phyloP scores from a whole-genome alignment of 2,797 vertebrate genomes.

The Pantherophis vulpinus region DNA sequence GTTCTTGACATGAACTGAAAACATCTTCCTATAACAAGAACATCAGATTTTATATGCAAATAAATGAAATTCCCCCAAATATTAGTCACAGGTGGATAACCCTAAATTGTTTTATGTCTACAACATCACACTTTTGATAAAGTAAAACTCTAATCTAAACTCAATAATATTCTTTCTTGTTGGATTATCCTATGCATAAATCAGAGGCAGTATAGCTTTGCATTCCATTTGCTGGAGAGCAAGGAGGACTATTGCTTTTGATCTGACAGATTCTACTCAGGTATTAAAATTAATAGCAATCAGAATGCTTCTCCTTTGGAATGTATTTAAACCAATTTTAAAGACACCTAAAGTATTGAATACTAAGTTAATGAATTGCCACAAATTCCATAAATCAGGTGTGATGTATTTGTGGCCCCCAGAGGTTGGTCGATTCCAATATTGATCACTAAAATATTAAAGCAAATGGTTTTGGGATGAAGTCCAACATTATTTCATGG shows the following conservation, averaged over 20 bases:
- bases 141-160: neutral
- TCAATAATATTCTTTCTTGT: neutral
- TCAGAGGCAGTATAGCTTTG: neutral
- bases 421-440: neutral
- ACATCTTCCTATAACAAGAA: neutral
- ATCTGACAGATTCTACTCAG: neutral
- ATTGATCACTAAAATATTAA: neutral
- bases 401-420: neutral
- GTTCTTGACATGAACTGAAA: neutral
- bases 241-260: neutral
- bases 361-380: neutral
- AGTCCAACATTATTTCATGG: neutral
- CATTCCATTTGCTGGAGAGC: neutral
- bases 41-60: neutral
- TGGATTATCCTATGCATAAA: neutral
- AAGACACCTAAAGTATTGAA: neutral
- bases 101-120: neutral
- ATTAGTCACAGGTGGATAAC: neutral
- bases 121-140: neutral
- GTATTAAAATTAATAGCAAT: neutral
- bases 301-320: neutral
- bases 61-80: neutral
- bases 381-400: neutral
- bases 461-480: neutral
- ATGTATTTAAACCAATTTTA: neutral